Base-by-base conservation (phyloP, 2,888 invertebrate species). In the Dascillus cervinus region DNA sequence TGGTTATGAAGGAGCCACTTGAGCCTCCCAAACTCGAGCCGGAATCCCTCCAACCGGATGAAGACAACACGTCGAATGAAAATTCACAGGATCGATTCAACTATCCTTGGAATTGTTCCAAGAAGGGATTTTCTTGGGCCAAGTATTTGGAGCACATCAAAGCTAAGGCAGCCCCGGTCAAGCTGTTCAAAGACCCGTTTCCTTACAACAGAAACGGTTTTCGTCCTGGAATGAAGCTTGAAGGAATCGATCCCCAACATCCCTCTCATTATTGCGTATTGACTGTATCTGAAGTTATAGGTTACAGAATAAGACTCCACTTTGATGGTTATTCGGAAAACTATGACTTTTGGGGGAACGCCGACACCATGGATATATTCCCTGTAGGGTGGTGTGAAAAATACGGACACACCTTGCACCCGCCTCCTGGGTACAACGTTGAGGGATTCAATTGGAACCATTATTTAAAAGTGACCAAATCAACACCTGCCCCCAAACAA, bases 341-440 rank as follows among this genome's bases (percentile, higher is more conserved):
- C 56, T 87, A 87, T 55, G 92, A 95, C 64, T 95, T 88, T 64
- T 96, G 95, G 94, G 77, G 82, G 19, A 91, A 94, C 61, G 86
- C 88, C 0, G 89, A 94, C 60, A 87, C 86, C n/a, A 72, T 78
- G 54, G 87, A 91, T 56, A 82, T 96, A 34, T 95, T 94, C 61
- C 91, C 91, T 4, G 77, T 82, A 14, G 90, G 91, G n/a, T 96
- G 91, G 88, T 89, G 92, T 56, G 84, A 87, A 54, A 83, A 83
- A 59, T 87, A 86, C 48, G 77, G 78, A 1, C 83, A 87, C 32
- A 64, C 71, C 13, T 62, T 96, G 34, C 80, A 83, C 50, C 84
- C 89, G 3, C 95, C 95, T 0, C 78, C 77, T 36, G 79, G 78
- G 9, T 76, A 72, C 49, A 68, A 67, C 0, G 52, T 69, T 2